A percentile compares a stretch with the other conserved stretches of the same genome.
These are phyloP conservation scores for Crypturellus undulatus DNA, from an alignment of 2,113 vertebrate genomes.

Conservation along the genomic window DNA sequence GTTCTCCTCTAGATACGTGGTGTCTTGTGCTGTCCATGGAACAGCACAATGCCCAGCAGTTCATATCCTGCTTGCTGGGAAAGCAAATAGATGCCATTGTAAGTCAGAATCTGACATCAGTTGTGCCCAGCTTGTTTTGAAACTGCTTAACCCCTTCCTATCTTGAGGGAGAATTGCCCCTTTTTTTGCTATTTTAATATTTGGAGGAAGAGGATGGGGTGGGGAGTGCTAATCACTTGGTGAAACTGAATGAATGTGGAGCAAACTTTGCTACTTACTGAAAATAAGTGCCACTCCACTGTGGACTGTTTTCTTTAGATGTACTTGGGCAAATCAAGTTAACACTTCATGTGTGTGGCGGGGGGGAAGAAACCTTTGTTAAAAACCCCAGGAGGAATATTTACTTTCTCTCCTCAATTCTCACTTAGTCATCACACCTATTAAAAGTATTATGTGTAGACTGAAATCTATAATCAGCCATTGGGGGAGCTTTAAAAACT, in stretches of 20 bases:
- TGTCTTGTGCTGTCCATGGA: not conserved
- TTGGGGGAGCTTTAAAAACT: not conserved
- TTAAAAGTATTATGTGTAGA: rapidly evolving
- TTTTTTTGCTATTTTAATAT: not conserved
- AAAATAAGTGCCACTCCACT: not conserved
- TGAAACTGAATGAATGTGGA: not conserved
- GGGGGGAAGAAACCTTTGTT: not conserved
- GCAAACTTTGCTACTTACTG: not conserved
- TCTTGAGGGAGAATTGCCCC: not conserved
- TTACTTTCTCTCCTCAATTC: not conserved
- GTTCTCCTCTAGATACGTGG: not conserved
- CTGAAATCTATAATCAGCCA: not conserved
- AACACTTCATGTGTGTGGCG: not conserved
- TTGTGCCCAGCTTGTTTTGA: conserved; percentile 53
- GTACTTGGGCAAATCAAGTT: rapidly evolving
- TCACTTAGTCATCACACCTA: not conserved
- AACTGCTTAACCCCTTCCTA: conserved; percentile 39
- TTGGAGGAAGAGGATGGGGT: not conserved
- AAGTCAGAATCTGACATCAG: conserved; percentile 52
- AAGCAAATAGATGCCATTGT: conserved; percentile 64
- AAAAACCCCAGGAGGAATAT: not conserved
- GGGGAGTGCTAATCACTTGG: not conserved
- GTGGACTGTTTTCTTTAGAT: not conserved
- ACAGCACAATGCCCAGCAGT: conserved; percentile 25
- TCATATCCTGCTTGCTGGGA: conserved; percentile 18